Conservation (phyloP, 2,888 invertebrate genomes). For the Megastigmus dorsalis region DNA sequence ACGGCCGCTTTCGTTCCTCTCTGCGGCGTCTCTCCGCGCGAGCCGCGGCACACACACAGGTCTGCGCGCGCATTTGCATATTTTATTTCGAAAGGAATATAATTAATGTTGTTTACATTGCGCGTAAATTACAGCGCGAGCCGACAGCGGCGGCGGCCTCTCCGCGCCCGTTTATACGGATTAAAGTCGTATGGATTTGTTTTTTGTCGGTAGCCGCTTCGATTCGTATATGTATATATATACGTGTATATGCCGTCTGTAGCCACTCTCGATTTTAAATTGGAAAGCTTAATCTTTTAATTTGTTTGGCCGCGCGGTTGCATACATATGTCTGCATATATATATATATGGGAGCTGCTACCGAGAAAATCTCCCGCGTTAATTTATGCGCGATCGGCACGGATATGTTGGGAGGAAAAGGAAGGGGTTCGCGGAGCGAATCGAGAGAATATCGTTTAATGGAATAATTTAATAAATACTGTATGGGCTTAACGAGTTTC, state of each 20-base stretch:
- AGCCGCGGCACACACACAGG: background rate
- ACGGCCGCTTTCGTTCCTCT: too few relatives aligned
- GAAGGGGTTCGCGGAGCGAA: too few relatives aligned
- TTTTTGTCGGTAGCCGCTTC: background rate
- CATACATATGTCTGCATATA: too few relatives aligned
- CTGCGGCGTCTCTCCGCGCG: background rate
- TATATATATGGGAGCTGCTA: background rate
- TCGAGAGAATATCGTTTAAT: background rate
- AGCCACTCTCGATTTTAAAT: constrained; percentile 40
- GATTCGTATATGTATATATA: too few relatives aligned
- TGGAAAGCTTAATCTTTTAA: constrained; percentile 36
- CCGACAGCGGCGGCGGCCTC: background rate
- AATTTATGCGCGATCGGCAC: constrained; percentile 3
- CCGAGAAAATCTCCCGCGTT: constrained; percentile 7
- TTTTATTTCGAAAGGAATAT: constrained; percentile 39
- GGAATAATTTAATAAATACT: constrained; percentile 12
- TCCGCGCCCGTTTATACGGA: constrained; percentile 32
- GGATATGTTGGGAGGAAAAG: too few relatives aligned
- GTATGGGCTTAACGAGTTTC: background rate
- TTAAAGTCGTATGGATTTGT: constrained; percentile 42
- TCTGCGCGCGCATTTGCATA: constrained; percentile 44
- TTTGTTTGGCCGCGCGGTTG: constrained; percentile 18
- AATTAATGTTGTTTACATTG: constrained; percentile 57
- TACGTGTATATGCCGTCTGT: too few relatives aligned
- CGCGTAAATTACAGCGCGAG: constrained; percentile 52